These are phyloP conservation scores for Diadumene lineata DNA, from an alignment of 92 coral and sea anemone species.

Conservation along the genomic window DNA sequence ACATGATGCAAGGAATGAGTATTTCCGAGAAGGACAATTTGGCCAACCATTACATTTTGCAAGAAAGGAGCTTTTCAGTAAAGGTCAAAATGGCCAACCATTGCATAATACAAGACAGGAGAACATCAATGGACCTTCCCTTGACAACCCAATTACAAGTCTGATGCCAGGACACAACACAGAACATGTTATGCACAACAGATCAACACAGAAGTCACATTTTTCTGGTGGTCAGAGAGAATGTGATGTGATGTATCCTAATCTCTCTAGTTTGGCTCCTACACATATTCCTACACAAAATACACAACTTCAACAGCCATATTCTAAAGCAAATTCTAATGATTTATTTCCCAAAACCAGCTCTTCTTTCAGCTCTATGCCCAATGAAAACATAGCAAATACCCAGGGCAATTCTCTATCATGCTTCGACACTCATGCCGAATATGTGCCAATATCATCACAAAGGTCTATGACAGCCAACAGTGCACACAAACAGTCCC, in stretches of 20 bases:
- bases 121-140: too few species aligned
- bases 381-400: too few species aligned
- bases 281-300: neutral
- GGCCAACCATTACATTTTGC: neutral
- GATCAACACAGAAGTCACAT: neutral
- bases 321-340: neutral
- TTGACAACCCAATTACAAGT: too few species aligned
- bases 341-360: neutral
- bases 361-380: too few species aligned
- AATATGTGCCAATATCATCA: neutral
- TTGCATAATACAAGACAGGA: too few species aligned
- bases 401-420: neutral
- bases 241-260: neutral
- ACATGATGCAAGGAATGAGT: too few species aligned
- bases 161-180: neutral
- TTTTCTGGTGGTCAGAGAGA: neutral
- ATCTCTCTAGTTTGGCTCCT: neutral
- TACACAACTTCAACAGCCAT: neutral
- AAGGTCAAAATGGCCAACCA: neutral
- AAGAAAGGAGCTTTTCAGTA: too few species aligned
- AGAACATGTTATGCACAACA: neutral
- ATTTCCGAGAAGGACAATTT: neutral
- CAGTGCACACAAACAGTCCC: conserved; percentile 9
- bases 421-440: neutral
- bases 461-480: neutral